These are phyloP conservation scores for Oceanodroma leucorhoa DNA, from an alignment of 2,797 vertebrate genomes.

Conservation along the genomic window DNA sequence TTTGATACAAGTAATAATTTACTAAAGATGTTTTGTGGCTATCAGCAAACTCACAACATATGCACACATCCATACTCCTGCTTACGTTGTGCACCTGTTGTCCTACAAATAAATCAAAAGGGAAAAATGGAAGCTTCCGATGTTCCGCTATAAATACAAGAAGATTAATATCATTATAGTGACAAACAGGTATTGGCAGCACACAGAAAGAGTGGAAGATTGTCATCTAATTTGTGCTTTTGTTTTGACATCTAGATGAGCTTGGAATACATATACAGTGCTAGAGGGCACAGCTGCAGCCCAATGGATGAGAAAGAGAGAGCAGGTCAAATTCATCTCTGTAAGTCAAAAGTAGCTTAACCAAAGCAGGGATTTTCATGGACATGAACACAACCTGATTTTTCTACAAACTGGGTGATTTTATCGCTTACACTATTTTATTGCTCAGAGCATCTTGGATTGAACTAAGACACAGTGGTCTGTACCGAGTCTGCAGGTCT, in stretches of 20 bases:
- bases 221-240: conserved; percentile 42
- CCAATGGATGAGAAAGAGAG: conserved; percentile 24
- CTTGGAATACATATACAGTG: conserved; percentile 25
- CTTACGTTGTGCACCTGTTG: conserved; percentile 34
- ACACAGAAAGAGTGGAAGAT: conserved; percentile 51
- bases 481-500: not conserved
- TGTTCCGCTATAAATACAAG: conserved; percentile 40
- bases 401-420: not conserved
- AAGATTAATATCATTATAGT: conserved; percentile 33
- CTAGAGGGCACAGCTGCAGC: conserved; percentile 35
- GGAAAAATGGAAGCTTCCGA: conserved; percentile 7
- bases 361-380: not conserved
- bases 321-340: conserved; percentile 16
- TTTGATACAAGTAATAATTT: conserved; percentile 48
- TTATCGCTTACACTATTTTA: not conserved
- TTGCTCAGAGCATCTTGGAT: not conserved
- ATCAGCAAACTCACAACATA: conserved; percentile 42
- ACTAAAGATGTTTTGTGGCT: conserved; percentile 38
- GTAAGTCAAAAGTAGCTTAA: conserved; percentile 47
- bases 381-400: conserved; percentile 1
- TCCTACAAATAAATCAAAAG: conserved; percentile 17
- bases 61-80: not conserved
- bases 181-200: conserved; percentile 47
- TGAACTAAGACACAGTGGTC: not conserved
- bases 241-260: conserved; percentile 25